A percentile compares a stretch with the other conserved stretches of the same genome.
Conservation (phyloP, 2,797 vertebrate genomes). For the Jordanella pulchra region DNA sequence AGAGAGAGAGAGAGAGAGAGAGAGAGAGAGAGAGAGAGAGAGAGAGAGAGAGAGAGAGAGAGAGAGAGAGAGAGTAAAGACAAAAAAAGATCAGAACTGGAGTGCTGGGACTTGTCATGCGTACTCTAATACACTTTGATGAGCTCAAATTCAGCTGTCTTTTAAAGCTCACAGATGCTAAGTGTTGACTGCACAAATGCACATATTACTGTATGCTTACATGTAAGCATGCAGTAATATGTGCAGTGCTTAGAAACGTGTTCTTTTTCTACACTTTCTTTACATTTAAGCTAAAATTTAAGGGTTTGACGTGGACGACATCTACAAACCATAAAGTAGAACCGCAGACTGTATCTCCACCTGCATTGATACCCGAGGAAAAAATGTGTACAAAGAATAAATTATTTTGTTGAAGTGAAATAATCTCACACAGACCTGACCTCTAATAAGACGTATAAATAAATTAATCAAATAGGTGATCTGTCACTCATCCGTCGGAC, state of each 20-base stretch:
- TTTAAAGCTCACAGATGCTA: slow-evolving; percentile 54
- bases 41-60: slow-evolving; percentile 53
- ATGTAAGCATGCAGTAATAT: slow-evolving; percentile 7
- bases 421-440: background rate
- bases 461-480: background rate
- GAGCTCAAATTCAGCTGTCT: slow-evolving; percentile 78
- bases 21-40: slow-evolving; percentile 50
- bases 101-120: slow-evolving; percentile 85
- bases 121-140: slow-evolving; percentile 87
- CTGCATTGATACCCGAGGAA: background rate
- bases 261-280: slow-evolving; percentile 63
- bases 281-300: slow-evolving; percentile 38
- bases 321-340: background rate
- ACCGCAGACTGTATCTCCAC: background rate
- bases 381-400: background rate
- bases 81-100: slow-evolving; percentile 68
- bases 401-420: background rate
- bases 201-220: slow-evolving; percentile 6
- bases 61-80: slow-evolving; percentile 54
- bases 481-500: background rate
- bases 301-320: too few relatives aligned
- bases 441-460: background rate
- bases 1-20: slow-evolving; percentile 58
- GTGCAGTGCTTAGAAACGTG: slow-evolving; percentile 54
- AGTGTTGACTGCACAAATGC: slow-evolving; percentile 10